These are phyloP conservation scores for Glaucopsyche alexis DNA, from an alignment of 2,888 invertebrate genomes.

Conservation along the genomic window DNA sequence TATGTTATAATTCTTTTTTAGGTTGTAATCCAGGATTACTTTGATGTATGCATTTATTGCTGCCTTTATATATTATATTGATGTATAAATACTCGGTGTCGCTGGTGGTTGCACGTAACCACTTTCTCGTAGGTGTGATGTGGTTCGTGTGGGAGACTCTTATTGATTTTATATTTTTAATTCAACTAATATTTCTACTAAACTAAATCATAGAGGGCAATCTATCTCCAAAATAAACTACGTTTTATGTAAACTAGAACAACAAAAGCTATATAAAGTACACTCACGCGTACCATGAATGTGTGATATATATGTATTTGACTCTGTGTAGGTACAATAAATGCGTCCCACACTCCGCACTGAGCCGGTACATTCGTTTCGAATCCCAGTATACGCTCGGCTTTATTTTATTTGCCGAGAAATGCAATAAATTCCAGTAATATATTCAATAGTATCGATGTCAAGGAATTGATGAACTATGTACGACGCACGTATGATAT, in stretches of 20 bases:
- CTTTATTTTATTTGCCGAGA: constrained; percentile 28
- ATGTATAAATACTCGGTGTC: too few species aligned
- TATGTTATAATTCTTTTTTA: too few species aligned
- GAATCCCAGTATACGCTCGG: constrained; percentile 10
- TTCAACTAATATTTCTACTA: too few species aligned
- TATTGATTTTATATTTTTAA: too few species aligned
- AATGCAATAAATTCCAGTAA: constrained; percentile 21
- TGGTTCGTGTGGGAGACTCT: too few species aligned
- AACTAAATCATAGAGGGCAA: not conserved
- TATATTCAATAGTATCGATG: constrained; percentile 12
- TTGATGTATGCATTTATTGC: too few species aligned
- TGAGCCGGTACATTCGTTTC: not conserved
- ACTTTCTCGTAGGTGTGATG: too few species aligned
- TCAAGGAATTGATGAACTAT: not conserved
- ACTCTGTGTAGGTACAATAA: constrained; percentile 14
- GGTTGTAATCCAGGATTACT: too few species aligned
- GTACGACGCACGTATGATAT: too few species aligned
- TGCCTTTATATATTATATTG: too few species aligned
- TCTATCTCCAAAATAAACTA: not conserved
- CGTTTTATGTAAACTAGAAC: not conserved
- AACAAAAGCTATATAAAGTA: constrained; percentile 6
- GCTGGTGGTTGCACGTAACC: too few species aligned
- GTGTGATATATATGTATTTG: constrained; percentile 12
- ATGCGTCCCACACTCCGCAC: constrained; percentile 16
- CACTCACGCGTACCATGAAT: constrained; percentile 10